Base-by-base conservation (phyloP, 1,140 invertebrate species). In the Augochlora pura region DNA sequence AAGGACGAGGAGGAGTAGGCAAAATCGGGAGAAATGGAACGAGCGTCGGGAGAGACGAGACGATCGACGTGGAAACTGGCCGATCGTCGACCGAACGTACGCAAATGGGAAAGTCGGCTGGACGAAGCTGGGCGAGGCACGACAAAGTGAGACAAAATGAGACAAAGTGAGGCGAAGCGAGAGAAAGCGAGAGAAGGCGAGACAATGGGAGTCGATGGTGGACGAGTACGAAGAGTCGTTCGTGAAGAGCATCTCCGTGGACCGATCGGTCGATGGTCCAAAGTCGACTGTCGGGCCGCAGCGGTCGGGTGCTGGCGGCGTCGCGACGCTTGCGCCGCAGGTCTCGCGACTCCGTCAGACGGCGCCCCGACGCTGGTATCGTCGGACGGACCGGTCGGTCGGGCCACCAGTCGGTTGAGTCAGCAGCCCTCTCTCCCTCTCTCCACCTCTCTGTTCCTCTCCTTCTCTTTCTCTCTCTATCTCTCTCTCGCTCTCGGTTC, bases 291-390 rank as follows among this genome's bases (percentile, higher is more conserved):
- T 89, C 87, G 8, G 77, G 68, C 78, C 80, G 81, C 81, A 82
- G 72, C 80, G 60, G 73, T 70, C 77, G 75, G 76, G 80, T 81
- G 80, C 83, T 77, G 68, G 70, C 60, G 69, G 77, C 83, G 84
- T 83, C 80, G 69, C 84, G 87, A 90, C 89, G 91, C 91, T 83
- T 92, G 91, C 91, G 91, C 90, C 77, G 70, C 88, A 78, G 63
- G 66, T 52, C 14, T 60, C 75, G 77, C 83, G 74, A 75, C 68
- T 87, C 85, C 89, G 87, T 88, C 77, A 85, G 88, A 90, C 90
- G 89, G 90, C 91, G 89, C 87, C 86, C 81, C 88, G 89, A 90
- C 83, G 83, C 87, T 90, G 87, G 84, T 87, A 90, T 76, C 90
- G 87, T 91, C 88, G 88, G 88, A 90, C 87, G 86, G 83, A 88